Conservation (phyloP, 2,113 vertebrate genomes). For the Ceyx melanurus region DNA sequence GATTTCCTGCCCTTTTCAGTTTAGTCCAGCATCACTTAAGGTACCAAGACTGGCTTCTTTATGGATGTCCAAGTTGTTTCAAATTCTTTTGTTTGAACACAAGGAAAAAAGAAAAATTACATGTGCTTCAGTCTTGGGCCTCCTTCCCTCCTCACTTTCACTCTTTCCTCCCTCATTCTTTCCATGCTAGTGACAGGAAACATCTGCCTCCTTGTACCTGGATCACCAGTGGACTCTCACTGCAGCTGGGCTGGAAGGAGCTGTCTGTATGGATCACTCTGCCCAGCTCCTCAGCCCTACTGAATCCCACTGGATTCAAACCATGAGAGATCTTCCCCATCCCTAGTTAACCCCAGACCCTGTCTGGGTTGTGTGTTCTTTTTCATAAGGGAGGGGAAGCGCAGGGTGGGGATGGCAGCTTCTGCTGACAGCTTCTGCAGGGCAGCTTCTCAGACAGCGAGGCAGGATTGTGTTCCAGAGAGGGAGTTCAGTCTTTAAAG, state of each 20-base stretch:
- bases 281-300: accelerated
- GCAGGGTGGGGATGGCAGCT: background rate
- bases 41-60: background rate
- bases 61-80: background rate
- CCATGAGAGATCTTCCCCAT: background rate
- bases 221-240: background rate
- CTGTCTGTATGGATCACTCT: background rate
- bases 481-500: background rate
- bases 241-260: background rate
- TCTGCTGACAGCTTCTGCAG: background rate
- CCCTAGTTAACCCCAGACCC: background rate
- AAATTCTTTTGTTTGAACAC: background rate
- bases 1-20: background rate
- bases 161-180: background rate
- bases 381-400: background rate
- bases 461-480: background rate
- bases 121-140: background rate
- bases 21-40: background rate
- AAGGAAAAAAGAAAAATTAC: background rate
- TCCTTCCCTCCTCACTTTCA: background rate
- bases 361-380: background rate
- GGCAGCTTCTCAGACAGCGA: background rate
- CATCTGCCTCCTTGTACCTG: background rate
- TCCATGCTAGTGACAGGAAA: background rate
- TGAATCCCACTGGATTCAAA: background rate